Evolutionary conservation across 2,113 vertebrate genomes (phyloP).

Genomic region (Vimba vimba): DNA sequence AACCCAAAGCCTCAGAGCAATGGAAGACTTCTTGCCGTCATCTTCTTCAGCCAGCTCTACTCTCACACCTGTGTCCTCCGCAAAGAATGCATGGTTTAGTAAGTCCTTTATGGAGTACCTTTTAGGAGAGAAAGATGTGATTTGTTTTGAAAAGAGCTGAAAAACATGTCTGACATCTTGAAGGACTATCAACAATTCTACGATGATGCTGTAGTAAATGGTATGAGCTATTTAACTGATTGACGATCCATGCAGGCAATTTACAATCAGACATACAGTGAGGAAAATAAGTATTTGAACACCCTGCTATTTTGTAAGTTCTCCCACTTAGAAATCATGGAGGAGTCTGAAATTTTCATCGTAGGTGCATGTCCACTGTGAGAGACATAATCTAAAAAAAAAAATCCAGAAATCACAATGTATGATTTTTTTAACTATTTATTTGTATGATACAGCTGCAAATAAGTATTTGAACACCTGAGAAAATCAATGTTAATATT

Average conservation of each 20-base stretch:
- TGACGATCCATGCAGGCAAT: neutral
- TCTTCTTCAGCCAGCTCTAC: conserved; percentile 98
- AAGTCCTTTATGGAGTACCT: conserved; percentile 98
- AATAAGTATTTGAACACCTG: no score
- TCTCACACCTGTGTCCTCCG: conserved; percentile 96
- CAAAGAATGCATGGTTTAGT: conserved; percentile 97
- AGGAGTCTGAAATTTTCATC: no score
- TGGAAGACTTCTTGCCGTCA: conserved; percentile 90
- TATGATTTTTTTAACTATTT: no score
- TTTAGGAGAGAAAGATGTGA: conserved; percentile 50
- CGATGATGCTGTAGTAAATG: neutral
- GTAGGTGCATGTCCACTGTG: no score
- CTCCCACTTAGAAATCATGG: no score
- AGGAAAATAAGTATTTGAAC: no score
- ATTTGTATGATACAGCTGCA: no score
- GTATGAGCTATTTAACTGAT: neutral
- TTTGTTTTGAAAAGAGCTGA: neutral
- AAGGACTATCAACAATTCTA: neutral
- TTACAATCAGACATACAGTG: neutral
- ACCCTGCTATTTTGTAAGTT: no score
- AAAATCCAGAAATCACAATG: no score
- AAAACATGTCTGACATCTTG: no score
- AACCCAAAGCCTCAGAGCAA: conserved; percentile 96
- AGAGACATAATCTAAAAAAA: no score
- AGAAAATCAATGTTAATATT: no score